A percentile compares a stretch with the other conserved stretches of the same genome.
Evolutionary conservation across 1,140 invertebrate genomes (phyloP).

Genomic region (Streblospio benedicti): DNA sequence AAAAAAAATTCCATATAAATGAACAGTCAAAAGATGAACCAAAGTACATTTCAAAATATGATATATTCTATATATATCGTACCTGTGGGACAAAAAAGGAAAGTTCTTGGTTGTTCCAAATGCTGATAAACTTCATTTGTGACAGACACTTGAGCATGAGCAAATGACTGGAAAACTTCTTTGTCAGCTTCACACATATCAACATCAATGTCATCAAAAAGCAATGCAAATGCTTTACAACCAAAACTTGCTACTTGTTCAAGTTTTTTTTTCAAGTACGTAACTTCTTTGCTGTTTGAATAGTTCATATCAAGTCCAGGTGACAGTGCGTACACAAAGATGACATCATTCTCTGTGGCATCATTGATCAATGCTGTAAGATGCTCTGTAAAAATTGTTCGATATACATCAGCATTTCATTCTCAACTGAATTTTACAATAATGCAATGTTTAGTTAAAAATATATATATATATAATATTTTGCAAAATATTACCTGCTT

Average conservation of each 20-base stretch:
- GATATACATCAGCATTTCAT: too few relatives aligned
- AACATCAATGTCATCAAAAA: constrained; percentile 98
- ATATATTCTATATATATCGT: constrained; percentile 1
- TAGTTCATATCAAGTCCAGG: constrained; percentile 96
- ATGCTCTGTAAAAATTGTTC: constrained; percentile 7
- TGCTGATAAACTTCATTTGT: constrained; percentile 95
- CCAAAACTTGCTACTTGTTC: constrained; percentile 94
- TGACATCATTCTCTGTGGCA: neutral
- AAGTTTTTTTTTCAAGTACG: constrained; percentile 80
- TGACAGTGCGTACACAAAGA: constrained; percentile 95
- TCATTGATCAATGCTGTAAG: neutral
- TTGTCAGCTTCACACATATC: constrained; percentile 94
- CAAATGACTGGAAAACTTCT: constrained; percentile 94
- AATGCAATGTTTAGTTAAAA: too few relatives aligned
- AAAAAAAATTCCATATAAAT: neutral
- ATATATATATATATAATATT: neutral
- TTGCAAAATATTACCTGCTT: constrained; percentile 56
- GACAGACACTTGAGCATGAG: constrained; percentile 91
- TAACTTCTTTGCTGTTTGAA: constrained; percentile 82
- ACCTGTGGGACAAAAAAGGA: constrained; percentile 89
- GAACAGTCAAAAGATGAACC: too few relatives aligned
- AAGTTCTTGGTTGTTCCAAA: constrained; percentile 70
- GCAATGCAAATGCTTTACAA: constrained; percentile 85
- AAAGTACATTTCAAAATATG: neutral
- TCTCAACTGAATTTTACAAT: too few relatives aligned